Evolutionary conservation across 2,113 vertebrate species (phyloP).

Genomic region (Bubo bubo): DNA sequence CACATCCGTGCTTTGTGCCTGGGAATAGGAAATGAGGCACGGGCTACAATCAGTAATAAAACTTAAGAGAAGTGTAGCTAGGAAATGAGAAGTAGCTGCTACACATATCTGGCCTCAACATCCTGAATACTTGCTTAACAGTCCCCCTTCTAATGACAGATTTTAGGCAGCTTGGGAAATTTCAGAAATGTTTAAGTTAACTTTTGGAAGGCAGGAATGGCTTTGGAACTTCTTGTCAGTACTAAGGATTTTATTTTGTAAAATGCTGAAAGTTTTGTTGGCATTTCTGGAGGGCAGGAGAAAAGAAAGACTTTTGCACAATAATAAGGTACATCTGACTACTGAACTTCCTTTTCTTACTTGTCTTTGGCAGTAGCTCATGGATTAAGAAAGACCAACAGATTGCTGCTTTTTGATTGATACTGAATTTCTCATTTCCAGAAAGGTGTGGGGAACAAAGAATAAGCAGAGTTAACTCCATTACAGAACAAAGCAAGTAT

Average conservation of each 20-base stretch:
- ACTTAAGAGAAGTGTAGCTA: background rate
- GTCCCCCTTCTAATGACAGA: background rate
- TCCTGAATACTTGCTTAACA: background rate
- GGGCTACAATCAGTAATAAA: background rate
- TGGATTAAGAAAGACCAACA: background rate
- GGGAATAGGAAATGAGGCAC: background rate
- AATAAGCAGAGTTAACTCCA: background rate
- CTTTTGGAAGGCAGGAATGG: background rate
- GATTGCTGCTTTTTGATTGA: background rate
- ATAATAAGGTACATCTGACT: background rate
- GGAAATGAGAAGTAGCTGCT: background rate
- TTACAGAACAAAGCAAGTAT: background rate
- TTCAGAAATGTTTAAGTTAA: background rate
- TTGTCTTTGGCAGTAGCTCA: background rate
- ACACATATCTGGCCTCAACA: background rate
- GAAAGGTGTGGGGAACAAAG: background rate
- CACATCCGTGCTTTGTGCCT: fast-evolving
- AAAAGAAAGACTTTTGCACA: background rate
- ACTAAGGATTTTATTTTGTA: background rate
- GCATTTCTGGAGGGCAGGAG: background rate
- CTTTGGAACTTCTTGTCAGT: background rate
- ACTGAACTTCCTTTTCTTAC: background rate
- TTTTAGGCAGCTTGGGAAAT: background rate
- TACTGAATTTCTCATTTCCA: background rate
- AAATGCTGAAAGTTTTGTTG: background rate